Base-by-base conservation (phyloP, 2,888 invertebrate genomes). In the Nomada ruficornis region DNA sequence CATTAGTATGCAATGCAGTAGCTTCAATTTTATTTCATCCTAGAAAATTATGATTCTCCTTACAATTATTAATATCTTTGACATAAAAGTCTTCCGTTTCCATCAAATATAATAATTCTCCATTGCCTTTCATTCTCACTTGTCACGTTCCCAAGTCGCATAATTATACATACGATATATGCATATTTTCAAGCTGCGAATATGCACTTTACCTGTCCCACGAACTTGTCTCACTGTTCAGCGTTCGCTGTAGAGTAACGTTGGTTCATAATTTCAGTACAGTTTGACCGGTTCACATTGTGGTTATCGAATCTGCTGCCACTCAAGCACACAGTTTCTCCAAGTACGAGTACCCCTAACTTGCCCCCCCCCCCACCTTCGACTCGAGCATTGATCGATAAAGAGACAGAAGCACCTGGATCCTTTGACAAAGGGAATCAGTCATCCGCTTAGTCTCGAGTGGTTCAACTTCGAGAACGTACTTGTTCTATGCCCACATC, bases 371-470 rank as follows among this genome's bases (percentile, higher is more conserved):
- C 42, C 5, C 36, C 52, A 36, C 52, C 52, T 42, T 71, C 63
- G 54, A 62, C 54, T 63, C 75, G 20, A 68, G 74, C 59, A 64
- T 69, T 76, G 71, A 57, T 64, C 67, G 74, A 81, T 84, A 74
- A 81, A 86, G 78, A 71, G 84, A 70, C 72, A 73, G 77, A 71
- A 71, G 62, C 75, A 67, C 44, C 59, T 72, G 67, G 55, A 85
- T 80, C 82, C 86, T 86, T 85, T 80, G 86, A 87, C 76, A 59
- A 65, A 62, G 72, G 65, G 76, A 83, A 63, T 64, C 83, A 79
- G 50, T 72, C 68, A 75, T 77, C 77, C 85, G 79, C 64, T 73
- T 63, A 76, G 83, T 82, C 85, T 77, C 85, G 65, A 86, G 82
- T 59, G 71, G 54, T 63, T 78, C 79, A 63, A 68, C 73, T 77